Conservation (phyloP, 1,140 invertebrate species). For the Ceratitis capitata region DNA sequence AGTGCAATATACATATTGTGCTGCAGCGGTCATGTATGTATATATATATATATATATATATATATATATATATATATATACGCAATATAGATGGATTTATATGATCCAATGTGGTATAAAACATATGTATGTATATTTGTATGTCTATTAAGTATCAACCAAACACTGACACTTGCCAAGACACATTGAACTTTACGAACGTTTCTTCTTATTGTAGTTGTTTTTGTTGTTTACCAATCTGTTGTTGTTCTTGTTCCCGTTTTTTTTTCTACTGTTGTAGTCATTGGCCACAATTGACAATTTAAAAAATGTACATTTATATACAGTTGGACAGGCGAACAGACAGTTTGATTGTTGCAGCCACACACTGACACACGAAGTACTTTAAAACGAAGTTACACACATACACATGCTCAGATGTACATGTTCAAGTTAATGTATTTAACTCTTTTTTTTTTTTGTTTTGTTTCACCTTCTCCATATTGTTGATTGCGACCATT, state of each 20-base stretch:
- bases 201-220: too few species aligned
- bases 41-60: neutral
- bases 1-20: neutral
- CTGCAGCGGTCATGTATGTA: neutral
- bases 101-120: too few species aligned
- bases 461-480: neutral
- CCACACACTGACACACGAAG: neutral
- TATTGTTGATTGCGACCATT: conserved; percentile 8
- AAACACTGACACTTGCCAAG: neutral
- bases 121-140: neutral
- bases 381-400: too few species aligned
- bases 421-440: too few species aligned
- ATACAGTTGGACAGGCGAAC: neutral
- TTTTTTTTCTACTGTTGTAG: too few species aligned
- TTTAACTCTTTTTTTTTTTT: too few species aligned
- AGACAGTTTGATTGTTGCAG: neutral
- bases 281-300: neutral
- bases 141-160: neutral
- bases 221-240: too few species aligned
- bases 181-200: conserved; percentile 7
- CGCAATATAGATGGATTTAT: too few species aligned
- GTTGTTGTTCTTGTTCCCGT: too few species aligned
- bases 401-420: neutral
- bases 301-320: conserved; percentile 30
- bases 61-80: neutral